Evolutionary conservation across 1,140 invertebrate genomes (phyloP).

Genomic region (Aphelenchoides fujianensis): DNA sequence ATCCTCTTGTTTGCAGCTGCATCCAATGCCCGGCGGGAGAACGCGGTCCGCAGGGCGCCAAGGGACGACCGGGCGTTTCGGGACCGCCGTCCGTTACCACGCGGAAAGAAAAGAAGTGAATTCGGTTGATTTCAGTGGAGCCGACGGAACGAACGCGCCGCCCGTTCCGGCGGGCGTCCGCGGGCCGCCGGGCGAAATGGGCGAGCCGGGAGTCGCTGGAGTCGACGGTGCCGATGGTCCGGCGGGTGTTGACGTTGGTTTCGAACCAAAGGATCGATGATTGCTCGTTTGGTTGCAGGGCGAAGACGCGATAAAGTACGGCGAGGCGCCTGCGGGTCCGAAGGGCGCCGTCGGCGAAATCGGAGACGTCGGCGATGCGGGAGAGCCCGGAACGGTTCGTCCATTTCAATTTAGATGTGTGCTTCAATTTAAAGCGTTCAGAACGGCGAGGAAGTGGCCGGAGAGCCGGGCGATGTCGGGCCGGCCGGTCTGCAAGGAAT

Average conservation of each 20-base stretch:
- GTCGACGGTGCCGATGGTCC: background rate
- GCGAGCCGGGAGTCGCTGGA: too few relatives aligned
- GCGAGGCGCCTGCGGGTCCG: background rate
- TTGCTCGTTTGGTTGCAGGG: background rate
- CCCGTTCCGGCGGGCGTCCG: background rate
- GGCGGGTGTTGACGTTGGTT: background rate
- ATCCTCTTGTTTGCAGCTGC: too few relatives aligned
- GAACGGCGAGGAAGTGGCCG: too few relatives aligned
- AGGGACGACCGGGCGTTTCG: too few relatives aligned
- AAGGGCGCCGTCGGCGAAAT: background rate
- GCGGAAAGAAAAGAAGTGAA: too few relatives aligned
- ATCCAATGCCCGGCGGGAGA: conserved; percentile 36
- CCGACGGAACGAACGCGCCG: background rate
- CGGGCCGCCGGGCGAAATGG: background rate
- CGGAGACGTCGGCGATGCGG: conserved; percentile 8
- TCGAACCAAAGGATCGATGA: background rate
- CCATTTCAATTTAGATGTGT: too few relatives aligned
- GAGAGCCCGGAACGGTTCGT: background rate
- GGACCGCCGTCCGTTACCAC: too few relatives aligned
- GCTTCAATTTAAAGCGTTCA: too few relatives aligned
- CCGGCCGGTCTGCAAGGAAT: conserved; percentile 8
- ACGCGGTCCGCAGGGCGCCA: conserved; percentile 17
- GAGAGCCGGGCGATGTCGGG: too few relatives aligned
- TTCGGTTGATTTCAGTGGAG: too few relatives aligned
- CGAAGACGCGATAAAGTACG: background rate